phyloP scores from a whole-genome alignment of 2,797 vertebrate genomes.

The Artibeus jamaicensis region DNA sequence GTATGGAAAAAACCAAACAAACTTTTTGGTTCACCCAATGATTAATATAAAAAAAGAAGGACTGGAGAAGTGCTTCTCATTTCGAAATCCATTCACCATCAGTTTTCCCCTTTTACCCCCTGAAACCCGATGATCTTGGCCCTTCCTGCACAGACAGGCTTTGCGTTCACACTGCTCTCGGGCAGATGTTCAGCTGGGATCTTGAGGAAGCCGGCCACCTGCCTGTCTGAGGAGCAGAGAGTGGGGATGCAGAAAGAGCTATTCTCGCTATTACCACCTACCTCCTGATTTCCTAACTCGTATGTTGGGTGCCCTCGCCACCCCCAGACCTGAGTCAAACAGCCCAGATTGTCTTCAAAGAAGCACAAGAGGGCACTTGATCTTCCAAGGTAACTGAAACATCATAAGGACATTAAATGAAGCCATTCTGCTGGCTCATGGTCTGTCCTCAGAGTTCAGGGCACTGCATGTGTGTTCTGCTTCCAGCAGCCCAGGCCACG shows the following conservation, averaged over 20 bases:
- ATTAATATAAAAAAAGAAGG: background rate
- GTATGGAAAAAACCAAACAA: background rate
- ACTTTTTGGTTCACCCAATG: background rate
- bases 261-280: background rate
- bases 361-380: slow-evolving; percentile 63
- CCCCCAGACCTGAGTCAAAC: slow-evolving; percentile 20
- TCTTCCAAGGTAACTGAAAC: slow-evolving; percentile 74
- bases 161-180: background rate
- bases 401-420: slow-evolving; percentile 67
- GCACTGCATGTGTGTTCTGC: slow-evolving; percentile 68
- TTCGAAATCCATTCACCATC: background rate
- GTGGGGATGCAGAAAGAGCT: background rate
- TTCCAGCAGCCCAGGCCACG: slow-evolving; percentile 76
- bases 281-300: background rate
- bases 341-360: slow-evolving; percentile 70
- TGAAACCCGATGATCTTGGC: background rate
- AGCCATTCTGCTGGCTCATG: slow-evolving; percentile 77
- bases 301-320: fast-evolving
- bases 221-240: slow-evolving; percentile 5
- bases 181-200: background rate
- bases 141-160: background rate
- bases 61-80: background rate
- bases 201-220: slow-evolving; percentile 15
- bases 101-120: background rate
- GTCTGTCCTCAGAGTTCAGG: slow-evolving; percentile 75